A percentile compares a stretch with the other conserved stretches of the same genome.
Evolutionary conservation across 30 jellyfish, hydroid and myxozoan genomes (phyloP).

Genomic region (Pelagia noctiluca): DNA sequence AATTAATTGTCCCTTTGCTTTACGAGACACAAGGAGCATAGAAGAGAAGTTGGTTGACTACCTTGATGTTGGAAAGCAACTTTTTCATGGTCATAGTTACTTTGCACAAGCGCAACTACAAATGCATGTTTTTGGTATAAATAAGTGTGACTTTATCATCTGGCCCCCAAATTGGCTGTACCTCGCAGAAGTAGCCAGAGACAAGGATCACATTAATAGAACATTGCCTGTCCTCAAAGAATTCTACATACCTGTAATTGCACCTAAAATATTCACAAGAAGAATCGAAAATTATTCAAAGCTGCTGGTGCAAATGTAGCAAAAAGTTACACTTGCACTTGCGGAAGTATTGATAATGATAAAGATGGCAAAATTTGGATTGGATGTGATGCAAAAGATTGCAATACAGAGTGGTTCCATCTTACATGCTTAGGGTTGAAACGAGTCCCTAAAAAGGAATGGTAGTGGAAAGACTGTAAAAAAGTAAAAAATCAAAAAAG

Average conservation of each 20-base stretch:
- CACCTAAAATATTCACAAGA: constrained; percentile 1
- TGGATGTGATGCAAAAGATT: constrained; percentile 27
- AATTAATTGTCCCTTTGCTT: no score
- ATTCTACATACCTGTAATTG: neutral
- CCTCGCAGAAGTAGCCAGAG: neutral
- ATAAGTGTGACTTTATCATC: neutral
- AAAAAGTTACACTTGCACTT: neutral
- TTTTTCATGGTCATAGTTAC: no score
- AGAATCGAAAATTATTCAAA: no score
- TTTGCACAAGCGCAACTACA: neutral
- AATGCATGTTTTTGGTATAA: no score
- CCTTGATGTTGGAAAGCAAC: no score
- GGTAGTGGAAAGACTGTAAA: neutral
- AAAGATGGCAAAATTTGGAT: constrained; percentile 20
- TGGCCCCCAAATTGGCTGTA: constrained; percentile 15
- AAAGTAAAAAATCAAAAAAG: neutral
- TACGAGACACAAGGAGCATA: no score
- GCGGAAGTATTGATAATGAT: neutral
- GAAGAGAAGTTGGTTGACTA: no score
- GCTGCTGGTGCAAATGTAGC: neutral
- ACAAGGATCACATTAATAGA: neutral
- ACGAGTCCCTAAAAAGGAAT: neutral
- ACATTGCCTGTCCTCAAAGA: neutral
- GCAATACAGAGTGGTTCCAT: constrained; percentile 21
- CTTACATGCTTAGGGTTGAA: neutral